These are phyloP conservation scores for Bellardia bayeri DNA, from an alignment of 2,888 invertebrate genomes.

Conservation along the genomic window DNA sequence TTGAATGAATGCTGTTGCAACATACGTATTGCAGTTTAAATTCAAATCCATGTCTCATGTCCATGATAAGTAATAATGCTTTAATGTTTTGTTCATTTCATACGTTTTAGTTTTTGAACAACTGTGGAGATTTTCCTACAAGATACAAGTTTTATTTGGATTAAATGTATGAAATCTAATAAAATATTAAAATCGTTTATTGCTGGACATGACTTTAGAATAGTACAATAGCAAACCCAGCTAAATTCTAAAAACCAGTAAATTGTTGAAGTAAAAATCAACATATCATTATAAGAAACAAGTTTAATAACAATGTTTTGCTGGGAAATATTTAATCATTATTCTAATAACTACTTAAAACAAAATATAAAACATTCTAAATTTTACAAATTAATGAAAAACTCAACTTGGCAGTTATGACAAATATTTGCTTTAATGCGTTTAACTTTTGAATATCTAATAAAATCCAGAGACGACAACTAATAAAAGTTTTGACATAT, in stretches of 20 bases:
- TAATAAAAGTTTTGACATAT: background rate
- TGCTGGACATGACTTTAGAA: too few species aligned
- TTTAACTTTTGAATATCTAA: background rate
- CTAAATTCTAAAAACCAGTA: background rate
- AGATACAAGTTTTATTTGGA: constrained; percentile 3
- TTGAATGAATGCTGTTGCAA: constrained; percentile 1
- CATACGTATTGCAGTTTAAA: constrained; percentile 19
- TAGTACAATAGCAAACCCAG: background rate
- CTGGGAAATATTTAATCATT: constrained; percentile 12
- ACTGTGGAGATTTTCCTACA: constrained; percentile 1
- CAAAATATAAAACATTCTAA: background rate
- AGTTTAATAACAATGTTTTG: background rate
- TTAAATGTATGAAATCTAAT: constrained; percentile 23
- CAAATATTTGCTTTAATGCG: background rate
- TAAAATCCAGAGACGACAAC: background rate
- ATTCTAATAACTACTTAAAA: background rate
- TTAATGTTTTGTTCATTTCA: constrained; percentile 6
- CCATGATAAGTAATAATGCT: constrained; percentile 1
- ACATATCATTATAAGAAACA: background rate
- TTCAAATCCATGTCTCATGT: constrained; percentile 13
- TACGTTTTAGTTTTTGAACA: background rate
- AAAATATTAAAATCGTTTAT: constrained; percentile 13
- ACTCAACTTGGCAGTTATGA: background rate
- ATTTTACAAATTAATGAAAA: background rate
- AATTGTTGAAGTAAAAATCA: too few species aligned